Conservation (phyloP, 2,797 vertebrate species). For the Neoniphon sammara region DNA sequence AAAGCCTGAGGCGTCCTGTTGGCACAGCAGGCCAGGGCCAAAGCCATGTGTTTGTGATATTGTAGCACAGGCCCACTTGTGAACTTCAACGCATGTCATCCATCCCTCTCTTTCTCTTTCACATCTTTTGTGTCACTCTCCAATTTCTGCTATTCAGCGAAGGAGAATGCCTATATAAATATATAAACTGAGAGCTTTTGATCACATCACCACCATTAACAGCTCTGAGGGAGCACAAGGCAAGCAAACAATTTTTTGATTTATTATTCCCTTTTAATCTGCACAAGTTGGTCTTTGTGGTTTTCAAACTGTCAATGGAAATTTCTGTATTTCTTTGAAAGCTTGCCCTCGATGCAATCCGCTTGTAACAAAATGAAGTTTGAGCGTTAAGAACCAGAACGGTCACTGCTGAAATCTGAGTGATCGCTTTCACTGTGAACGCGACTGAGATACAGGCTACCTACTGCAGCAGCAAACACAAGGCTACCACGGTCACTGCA, state of each 20-base stretch:
- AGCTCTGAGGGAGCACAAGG: constrained; percentile 47
- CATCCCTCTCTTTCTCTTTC: constrained; percentile 14
- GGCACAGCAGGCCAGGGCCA: constrained; percentile 5
- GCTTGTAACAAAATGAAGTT: constrained; percentile 13
- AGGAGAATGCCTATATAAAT: constrained; percentile 50
- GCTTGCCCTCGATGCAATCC: constrained; percentile 17
- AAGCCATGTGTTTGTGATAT: constrained; percentile 28
- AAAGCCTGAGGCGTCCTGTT: constrained; percentile 34
- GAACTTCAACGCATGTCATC: constrained; percentile 15
- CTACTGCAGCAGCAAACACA: constrained; percentile 47
- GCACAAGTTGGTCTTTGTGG: constrained; percentile 40
- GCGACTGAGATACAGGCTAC: constrained; percentile 27
- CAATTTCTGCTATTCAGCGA: constrained; percentile 46
- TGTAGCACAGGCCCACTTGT: constrained; percentile 34
- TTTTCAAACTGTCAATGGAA: constrained; percentile 38
- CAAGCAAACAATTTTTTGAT: constrained; percentile 55
- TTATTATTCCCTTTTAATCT: constrained; percentile 66
- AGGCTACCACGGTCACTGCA: constrained; percentile 55
- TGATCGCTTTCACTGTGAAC: constrained; percentile 33
- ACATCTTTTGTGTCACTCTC: constrained; percentile 27
- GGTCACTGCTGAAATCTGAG: constrained; percentile 44
- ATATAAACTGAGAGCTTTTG: constrained; percentile 55
- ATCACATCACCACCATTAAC: constrained; percentile 53
- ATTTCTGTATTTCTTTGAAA: constrained; percentile 28
- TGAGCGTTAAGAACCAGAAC: constrained; percentile 37